phyloP scores from a whole-genome alignment of 2,797 vertebrate species.

The Chelidonichthys spinosus region DNA sequence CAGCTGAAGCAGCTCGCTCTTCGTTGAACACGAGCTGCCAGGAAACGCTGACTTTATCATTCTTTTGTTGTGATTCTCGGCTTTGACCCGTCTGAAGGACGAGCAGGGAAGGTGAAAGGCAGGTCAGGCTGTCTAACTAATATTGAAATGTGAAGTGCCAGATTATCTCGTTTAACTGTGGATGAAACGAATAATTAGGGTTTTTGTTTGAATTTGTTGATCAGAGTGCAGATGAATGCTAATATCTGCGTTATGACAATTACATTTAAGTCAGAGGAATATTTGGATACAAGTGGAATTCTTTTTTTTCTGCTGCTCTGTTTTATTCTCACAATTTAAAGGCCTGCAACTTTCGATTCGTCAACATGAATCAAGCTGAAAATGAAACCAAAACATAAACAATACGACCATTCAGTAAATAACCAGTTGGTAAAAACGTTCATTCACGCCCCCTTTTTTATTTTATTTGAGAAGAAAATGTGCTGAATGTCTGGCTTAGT shows the following conservation, averaged over 20 bases:
- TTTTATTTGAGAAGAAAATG: neutral
- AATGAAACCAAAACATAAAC: neutral
- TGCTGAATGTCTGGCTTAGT: neutral
- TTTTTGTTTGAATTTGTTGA: neutral
- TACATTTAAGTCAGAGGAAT: neutral
- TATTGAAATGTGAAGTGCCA: conserved; percentile 86
- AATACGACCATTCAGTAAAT: neutral
- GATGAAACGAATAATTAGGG: conserved; percentile 9
- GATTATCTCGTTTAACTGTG: neutral
- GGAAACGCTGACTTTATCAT: conserved; percentile 92
- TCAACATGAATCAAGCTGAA: neutral
- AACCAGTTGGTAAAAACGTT: neutral
- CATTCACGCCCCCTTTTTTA: neutral
- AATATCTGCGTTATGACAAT: neutral
- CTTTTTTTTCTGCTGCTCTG: neutral
- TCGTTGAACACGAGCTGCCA: conserved; percentile 50
- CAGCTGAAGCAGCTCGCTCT: conserved; percentile 30
- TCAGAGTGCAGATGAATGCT: neutral
- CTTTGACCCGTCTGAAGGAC: conserved; percentile 98
- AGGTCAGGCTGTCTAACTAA: conserved; percentile 96
- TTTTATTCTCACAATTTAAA: neutral
- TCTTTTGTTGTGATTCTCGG: conserved; percentile 93
- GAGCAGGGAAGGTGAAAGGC: conserved; percentile 94
- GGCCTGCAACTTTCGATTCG: neutral
- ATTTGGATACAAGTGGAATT: neutral